Evolutionary conservation across 2,113 vertebrate species (phyloP).

Genomic region (Rhea pennata): DNA sequence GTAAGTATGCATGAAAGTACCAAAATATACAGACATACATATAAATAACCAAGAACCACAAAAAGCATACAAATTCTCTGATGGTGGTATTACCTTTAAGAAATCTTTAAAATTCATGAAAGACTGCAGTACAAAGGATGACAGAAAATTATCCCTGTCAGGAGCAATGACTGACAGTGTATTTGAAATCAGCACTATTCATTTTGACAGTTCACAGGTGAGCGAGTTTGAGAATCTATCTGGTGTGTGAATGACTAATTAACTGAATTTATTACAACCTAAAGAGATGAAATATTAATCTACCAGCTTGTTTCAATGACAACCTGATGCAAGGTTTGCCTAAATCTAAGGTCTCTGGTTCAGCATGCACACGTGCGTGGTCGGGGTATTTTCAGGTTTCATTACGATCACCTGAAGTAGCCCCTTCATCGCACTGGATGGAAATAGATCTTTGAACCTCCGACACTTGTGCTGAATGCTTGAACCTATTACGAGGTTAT

Average conservation of each 20-base stretch:
- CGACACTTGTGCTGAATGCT: background rate
- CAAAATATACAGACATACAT: background rate
- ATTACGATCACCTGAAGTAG: background rate
- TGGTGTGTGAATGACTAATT: slow-evolving; percentile 25
- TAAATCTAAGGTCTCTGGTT: background rate
- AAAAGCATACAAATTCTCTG: background rate
- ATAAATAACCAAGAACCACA: background rate
- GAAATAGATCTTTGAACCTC: background rate
- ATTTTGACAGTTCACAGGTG: slow-evolving; percentile 39
- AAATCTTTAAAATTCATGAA: background rate
- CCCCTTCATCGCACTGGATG: background rate
- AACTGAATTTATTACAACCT: slow-evolving; percentile 10
- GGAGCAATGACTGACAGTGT: slow-evolving; percentile 35
- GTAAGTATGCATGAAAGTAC: background rate
- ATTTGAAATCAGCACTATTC: slow-evolving; percentile 37
- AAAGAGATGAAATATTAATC: slow-evolving; percentile 1
- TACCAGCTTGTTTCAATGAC: background rate
- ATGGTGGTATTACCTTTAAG: background rate
- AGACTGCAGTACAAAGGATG: background rate
- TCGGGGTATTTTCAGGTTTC: background rate
- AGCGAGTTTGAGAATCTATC: slow-evolving; percentile 11
- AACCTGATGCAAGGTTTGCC: background rate
- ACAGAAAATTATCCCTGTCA: background rate
- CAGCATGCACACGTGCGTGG: accelerated
- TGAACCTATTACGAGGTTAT: background rate